Evolutionary conservation across 1,140 invertebrate species (phyloP).

Genomic region (Telenomus remus): DNA sequence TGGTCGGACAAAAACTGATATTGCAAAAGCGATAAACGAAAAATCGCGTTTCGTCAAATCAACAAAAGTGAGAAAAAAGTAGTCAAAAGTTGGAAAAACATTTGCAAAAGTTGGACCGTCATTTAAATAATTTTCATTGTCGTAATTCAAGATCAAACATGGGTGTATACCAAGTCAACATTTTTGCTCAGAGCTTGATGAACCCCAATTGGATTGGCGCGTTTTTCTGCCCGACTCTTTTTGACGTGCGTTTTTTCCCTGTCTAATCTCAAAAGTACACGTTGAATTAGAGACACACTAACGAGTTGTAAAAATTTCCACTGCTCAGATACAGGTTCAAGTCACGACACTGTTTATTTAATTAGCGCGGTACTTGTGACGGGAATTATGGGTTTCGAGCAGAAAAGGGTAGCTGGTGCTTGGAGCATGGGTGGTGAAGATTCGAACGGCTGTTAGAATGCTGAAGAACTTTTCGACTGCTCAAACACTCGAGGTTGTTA

Average conservation of each 20-base stretch:
- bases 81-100: no score
- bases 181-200: conserved; percentile 10
- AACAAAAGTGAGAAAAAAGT: no score
- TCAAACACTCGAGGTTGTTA: conserved; percentile 62
- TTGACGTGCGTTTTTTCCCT: conserved; percentile 23
- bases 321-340: conserved; percentile 39
- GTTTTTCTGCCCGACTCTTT: conserved; percentile 12
- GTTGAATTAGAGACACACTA: conserved; percentile 44
- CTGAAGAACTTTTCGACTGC: conserved; percentile 41
- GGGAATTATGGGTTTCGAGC: conserved; percentile 49
- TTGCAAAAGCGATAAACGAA: no score
- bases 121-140: conserved; percentile 19
- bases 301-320: conserved; percentile 54
- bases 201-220: conserved; percentile 27
- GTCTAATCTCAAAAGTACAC: conserved; percentile 51
- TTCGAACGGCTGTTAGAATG: conserved; percentile 30
- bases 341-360: conserved; percentile 58
- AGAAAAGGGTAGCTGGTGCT: conserved; percentile 39
- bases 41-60: no score
- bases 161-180: conserved; percentile 3
- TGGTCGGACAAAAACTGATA: no score
- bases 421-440: conserved; percentile 40
- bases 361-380: conserved; percentile 52
- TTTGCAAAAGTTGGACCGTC: no score
- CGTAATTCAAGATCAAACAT: conserved; percentile 5